Conservation (phyloP, 1,140 invertebrate species). For the Lanistes nyassanus region DNA sequence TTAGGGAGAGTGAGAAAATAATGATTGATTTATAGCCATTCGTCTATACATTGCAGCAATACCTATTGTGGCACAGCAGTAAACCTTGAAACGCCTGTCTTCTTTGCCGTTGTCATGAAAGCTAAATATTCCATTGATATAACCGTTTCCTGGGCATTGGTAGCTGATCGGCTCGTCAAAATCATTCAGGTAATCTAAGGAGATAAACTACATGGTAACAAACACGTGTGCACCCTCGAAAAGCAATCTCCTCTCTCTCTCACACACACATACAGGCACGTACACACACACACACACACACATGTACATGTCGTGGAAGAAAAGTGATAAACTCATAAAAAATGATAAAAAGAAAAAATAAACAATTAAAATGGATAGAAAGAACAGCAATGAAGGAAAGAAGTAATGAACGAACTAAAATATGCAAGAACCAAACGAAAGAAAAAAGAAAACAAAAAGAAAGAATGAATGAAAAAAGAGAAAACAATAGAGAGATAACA, state of each 20-base stretch:
- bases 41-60: background rate
- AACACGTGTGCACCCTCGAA: background rate
- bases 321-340: background rate
- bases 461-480: too few species aligned
- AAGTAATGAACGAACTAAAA: too few species aligned
- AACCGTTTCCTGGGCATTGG: constrained; percentile 21
- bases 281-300: too few species aligned
- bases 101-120: constrained; percentile 25
- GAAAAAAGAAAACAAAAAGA: too few species aligned
- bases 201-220: background rate
- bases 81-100: constrained; percentile 31
- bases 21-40: background rate
- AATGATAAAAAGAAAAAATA: background rate
- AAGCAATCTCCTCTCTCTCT: too few species aligned
- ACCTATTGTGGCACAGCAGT: constrained; percentile 22
- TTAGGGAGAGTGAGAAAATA: background rate
- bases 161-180: constrained; percentile 24
- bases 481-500: too few species aligned
- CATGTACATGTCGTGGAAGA: background rate
- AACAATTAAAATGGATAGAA: too few species aligned
- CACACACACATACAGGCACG: too few species aligned
- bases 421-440: too few species aligned
- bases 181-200: constrained; percentile 24
- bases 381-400: too few species aligned
- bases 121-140: constrained; percentile 27